Base-by-base conservation (phyloP, 2,888 invertebrate species). In the Octonoba sinensis region DNA sequence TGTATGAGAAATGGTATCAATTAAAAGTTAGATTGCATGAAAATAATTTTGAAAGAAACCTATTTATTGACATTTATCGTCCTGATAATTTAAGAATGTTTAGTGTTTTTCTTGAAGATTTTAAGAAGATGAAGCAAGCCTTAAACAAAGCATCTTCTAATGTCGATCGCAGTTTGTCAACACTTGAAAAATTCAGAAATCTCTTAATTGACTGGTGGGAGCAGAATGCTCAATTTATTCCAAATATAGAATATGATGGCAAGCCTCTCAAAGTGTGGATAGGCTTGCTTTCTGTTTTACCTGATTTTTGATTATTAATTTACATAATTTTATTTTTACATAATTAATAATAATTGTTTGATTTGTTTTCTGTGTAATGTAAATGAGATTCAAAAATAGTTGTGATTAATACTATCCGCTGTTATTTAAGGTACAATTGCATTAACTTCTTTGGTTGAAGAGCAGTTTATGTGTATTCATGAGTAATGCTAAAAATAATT, bases 241-340 rank as follows among this genome's bases (percentile, higher is more conserved):
- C 75, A 49, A 20, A 60, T 13, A 59, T 75, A 18, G 59, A 60
- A 20, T 49, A 75, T 51, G 60, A 75, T n/a, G 67, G 36, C 16
- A 66, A 75, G 44, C 47, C 75, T 27, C 27, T 75, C 1, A 75
- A 75, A 51, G 67, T 75, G 67, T 75, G 75, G 75, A 12, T 67
- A n/a, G 75, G 59, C 16, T 60, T 75, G 36, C 47, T 75, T 3
- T 22, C 6, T 13, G 47, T 51, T 54, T 47, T 49, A 15, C n/a
- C 46, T 49, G 60, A 60, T 36, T 56, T 69, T 62, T 36, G 11
- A 36, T 36, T 36, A 36, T 36, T 36, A 1, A 36, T 36, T 36
- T 11, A 36, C 6, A 3, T 27, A n/a, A 3, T 27, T 27, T 27
- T 27, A 27, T 6, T 27, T 27, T 6, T 27, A 27, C n/a, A 6